A percentile compares a stretch with the other conserved stretches of the same genome.
phyloP scores from a whole-genome alignment of 2,888 invertebrate species.

The Lomographa bimaculata region DNA sequence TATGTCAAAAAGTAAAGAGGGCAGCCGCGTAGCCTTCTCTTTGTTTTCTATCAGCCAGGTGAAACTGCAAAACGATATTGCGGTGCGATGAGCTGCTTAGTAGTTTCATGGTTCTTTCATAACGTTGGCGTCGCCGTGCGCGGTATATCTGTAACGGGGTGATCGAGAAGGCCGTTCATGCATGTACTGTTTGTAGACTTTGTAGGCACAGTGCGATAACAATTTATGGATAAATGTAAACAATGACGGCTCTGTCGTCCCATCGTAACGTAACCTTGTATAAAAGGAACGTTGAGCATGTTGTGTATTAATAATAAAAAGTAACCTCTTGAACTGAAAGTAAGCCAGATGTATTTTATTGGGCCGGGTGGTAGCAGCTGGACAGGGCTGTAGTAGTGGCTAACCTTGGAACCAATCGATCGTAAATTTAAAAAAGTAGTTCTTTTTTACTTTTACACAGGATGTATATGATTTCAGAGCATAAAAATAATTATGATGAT shows the following conservation, averaged over 20 bases:
- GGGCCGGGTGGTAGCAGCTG: conserved; percentile 42
- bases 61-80: conserved; percentile 25
- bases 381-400: conserved; percentile 40
- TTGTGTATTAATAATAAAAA: conserved; percentile 31
- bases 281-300: conserved; percentile 39
- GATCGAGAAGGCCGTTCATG: conserved; percentile 50
- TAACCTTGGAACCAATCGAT: conserved; percentile 47
- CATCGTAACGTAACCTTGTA: conserved; percentile 44
- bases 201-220: conserved; percentile 46
- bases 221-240: conserved; percentile 53
- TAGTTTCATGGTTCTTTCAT: conserved; percentile 47
- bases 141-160: conserved; percentile 46
- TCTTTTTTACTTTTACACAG: conserved; percentile 35
- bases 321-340: conserved; percentile 45
- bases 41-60: conserved; percentile 25
- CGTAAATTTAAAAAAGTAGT: conserved; percentile 41
- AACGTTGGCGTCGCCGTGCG: conserved; percentile 37
- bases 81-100: conserved; percentile 22
- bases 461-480: conserved; percentile 21
- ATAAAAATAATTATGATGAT: no score
- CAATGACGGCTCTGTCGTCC: conserved; percentile 47
- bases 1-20: conserved; percentile 64
- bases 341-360: conserved; percentile 47
- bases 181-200: conserved; percentile 34
- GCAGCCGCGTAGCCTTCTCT: conserved; percentile 44